Base-by-base conservation (phyloP, 2,888 invertebrate genomes). In the Morpho achilles region DNA sequence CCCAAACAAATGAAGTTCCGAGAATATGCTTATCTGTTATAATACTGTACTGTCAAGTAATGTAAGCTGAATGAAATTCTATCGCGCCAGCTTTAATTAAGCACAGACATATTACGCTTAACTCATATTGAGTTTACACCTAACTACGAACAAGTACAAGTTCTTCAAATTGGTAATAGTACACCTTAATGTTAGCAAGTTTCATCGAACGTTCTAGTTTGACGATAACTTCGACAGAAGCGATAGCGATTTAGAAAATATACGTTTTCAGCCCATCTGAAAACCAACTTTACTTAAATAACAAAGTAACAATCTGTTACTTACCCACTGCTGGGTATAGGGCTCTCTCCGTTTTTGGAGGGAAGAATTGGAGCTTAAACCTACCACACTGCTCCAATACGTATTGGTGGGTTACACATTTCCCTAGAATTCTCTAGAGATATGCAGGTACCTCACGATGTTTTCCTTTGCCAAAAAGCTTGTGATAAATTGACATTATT, bases 101-200 rank as follows among this genome's bases (percentile, higher is more conserved):
- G 63, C 57, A 58, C 58, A 63, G 65, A 62, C 62, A 64, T 54
- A n/a, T 54, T 48, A 43, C 49, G 61, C 52, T 45, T 46, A 59
- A 46, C 57, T 61, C 64, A 58, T 65, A 62, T 64, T 58, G 61
- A 65, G 64, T 68, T 67, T 65, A 65, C 67, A 59, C 60, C 62
- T 54, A 48, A 58, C 61, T 63, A 64, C 44, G 50, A 56, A 45
- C 56, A 45, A 61, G 57, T 48, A 62, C 55, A 61, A 61, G 64
- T 64, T 64, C 58, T 62, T 69, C 63, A 68, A 67, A 68, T 67
- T 67, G 66, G 71, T 69, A 71, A 71, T 61, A 60, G 53, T 61
- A 69, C 62, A 69, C 66, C 62, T 63, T 59, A 62, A 60, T 58
- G 64, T 64, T 58, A 50, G 60, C 56, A 61, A 61, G 52, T 63